These are phyloP conservation scores for Catocala nupta DNA, from an alignment of 2,888 invertebrate genomes.

Conservation along the genomic window DNA sequence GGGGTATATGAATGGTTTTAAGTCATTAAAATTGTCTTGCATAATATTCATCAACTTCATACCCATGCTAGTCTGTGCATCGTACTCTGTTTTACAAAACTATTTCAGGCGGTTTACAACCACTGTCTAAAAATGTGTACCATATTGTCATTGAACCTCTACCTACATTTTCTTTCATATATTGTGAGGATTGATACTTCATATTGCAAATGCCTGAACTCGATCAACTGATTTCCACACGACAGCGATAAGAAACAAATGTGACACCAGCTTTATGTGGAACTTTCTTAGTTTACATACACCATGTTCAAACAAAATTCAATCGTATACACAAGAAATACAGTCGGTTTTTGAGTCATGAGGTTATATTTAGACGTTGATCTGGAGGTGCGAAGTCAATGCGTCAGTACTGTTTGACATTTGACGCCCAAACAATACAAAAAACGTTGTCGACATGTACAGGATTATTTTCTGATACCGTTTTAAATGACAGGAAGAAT, in stretches of 20 bases:
- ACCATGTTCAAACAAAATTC: neutral
- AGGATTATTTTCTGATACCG: slow-evolving; percentile 5
- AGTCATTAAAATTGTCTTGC: too few relatives aligned
- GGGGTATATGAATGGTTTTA: too few relatives aligned
- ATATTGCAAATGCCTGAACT: slow-evolving; percentile 18
- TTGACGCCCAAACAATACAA: slow-evolving; percentile 19
- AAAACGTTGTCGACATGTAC: slow-evolving; percentile 11
- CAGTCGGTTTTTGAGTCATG: slow-evolving; percentile 5
- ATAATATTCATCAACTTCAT: too few relatives aligned
- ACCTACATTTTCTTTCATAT: slow-evolving; percentile 11
- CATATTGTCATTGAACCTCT: neutral
- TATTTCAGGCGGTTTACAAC: too few relatives aligned
- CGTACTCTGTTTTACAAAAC: too few relatives aligned
- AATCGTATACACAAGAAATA: neutral
- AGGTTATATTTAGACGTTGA: slow-evolving; percentile 8
- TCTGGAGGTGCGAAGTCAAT: slow-evolving; percentile 18
- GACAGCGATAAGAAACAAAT: slow-evolving; percentile 27
- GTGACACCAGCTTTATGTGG: slow-evolving; percentile 19
- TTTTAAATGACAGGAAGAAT: too few relatives aligned
- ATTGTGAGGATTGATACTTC: slow-evolving; percentile 19
- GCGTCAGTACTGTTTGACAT: slow-evolving; percentile 23
- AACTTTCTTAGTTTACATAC: slow-evolving; percentile 4
- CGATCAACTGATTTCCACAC: slow-evolving; percentile 20
- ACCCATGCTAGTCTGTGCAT: too few relatives aligned
- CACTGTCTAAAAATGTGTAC: too few relatives aligned